phyloP scores from a whole-genome alignment of 2,888 invertebrate genomes.

The Thymelicus sylvestris region DNA sequence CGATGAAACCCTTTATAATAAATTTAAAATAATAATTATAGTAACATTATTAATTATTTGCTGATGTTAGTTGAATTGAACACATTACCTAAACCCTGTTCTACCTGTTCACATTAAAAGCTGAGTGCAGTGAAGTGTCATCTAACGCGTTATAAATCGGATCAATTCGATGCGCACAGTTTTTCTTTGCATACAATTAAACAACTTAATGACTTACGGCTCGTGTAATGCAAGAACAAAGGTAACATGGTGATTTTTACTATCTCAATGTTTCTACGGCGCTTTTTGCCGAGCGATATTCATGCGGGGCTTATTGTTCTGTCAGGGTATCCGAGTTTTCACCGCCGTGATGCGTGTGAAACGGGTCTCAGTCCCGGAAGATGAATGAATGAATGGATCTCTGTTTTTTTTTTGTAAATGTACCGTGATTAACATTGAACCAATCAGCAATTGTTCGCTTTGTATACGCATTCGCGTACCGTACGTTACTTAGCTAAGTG shows the following conservation, averaged over 20 bases:
- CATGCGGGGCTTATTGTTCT: constrained; percentile 59
- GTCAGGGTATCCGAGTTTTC: constrained; percentile 50
- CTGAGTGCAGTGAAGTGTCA: background rate
- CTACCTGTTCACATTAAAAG: too few species aligned
- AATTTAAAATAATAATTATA: too few species aligned
- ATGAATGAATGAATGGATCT: constrained; percentile 45
- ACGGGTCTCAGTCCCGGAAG: constrained; percentile 64
- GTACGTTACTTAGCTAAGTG: background rate
- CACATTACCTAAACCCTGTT: too few species aligned
- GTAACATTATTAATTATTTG: too few species aligned
- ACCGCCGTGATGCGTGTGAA: constrained; percentile 49
- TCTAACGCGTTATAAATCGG: constrained; percentile 13
- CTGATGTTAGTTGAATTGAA: too few species aligned
- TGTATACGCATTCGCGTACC: background rate
- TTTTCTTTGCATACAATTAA: constrained; percentile 29
- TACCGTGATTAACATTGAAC: constrained; percentile 49
- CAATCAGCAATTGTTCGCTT: background rate
- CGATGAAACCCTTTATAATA: too few species aligned
- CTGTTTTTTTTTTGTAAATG: constrained; percentile 50
- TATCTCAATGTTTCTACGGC: constrained; percentile 43
- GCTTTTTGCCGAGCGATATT: constrained; percentile 53
- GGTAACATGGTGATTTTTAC: constrained; percentile 37
- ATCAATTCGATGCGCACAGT: constrained; percentile 13
- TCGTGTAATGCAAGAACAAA: constrained; percentile 33
- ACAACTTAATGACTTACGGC: constrained; percentile 35